Evolutionary conservation across 1,140 invertebrate species (phyloP), one percentile per base, ranked within the genome.

Genomic region (Glossosoma conforme): DNA sequence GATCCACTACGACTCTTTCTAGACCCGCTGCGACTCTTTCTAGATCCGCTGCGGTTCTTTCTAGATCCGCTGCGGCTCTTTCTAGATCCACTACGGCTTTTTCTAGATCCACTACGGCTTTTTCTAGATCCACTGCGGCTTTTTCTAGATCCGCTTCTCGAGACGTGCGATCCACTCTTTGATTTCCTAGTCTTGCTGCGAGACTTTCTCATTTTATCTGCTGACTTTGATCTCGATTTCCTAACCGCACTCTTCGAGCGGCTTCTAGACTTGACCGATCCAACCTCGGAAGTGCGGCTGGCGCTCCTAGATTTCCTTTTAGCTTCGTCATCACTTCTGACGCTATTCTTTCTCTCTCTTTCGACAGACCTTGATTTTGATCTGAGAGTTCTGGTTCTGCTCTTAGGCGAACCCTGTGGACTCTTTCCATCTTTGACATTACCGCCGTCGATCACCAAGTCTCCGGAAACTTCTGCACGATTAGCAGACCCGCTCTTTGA

Each of bases 131-230:
- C 49, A 28, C 49, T 44, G 44, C 28, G 32, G 14, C 38, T 32
- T 32, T 22, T 42, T 14, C 50, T 56, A 40, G 47, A 56, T 5
- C 57, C 53, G 38, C 54, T 59, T 56, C 56, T 57, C 8, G 52
- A 52, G 19, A 30, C 54, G 10, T 56, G 59, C 2, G 44, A 62
- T 36, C 47, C 49, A 25, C 64, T 69, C 3, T 61, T 59, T 2
- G 62, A 65, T 33, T 62, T 54, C 1, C 48, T 49, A 4, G 54
- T 52, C 24, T 14, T 30, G 20, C 19, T 30, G 6, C 20, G 14
- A 43, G n/a, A 18, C 20, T 14, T 33, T 15, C 15, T 19, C 18
- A 33, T 22, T n/a, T n/a, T n/a, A n/a, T n/a, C n/a, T n/a, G n/a
- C n/a, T n/a, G n/a, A n/a, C n/a, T n/a, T n/a, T n/a, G n/a, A n/a